Conservation (phyloP, 1,140 invertebrate genomes). For the Atta texana region DNA sequence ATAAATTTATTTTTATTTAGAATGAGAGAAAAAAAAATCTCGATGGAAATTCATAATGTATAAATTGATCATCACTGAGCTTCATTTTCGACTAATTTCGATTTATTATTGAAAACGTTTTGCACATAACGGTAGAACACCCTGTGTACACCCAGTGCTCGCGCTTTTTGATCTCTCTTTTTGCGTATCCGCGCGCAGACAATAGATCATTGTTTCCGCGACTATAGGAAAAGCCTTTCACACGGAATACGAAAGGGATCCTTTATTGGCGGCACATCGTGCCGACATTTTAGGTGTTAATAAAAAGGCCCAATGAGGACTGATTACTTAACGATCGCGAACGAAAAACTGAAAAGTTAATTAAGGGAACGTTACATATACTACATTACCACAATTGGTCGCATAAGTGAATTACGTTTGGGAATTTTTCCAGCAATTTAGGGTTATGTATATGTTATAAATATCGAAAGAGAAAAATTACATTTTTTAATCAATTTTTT, state of each 20-base stretch:
- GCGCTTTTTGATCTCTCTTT: constrained; percentile 60
- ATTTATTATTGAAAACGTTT: constrained; percentile 11
- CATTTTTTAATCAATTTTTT: background rate
- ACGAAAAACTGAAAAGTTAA: constrained; percentile 26
- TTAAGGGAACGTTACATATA: background rate
- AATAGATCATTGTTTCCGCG: constrained; percentile 63
- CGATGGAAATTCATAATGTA: background rate
- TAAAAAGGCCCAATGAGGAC: constrained; percentile 53
- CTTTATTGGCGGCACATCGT: constrained; percentile 46
- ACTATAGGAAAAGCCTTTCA: constrained; percentile 45
- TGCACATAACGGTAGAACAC: background rate
- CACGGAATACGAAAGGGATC: constrained; percentile 45
- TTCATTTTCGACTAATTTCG: constrained; percentile 3
- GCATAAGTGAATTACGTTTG: background rate
- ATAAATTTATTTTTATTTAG: background rate
- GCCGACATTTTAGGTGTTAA: constrained; percentile 26
- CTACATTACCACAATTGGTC: background rate
- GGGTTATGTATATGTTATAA: background rate
- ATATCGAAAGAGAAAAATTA: background rate
- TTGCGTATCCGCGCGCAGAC: constrained; percentile 51
- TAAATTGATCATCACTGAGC: background rate
- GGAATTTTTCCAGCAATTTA: background rate
- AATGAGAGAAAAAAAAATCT: background rate
- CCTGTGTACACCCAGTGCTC: constrained; percentile 23
- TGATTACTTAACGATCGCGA: constrained; percentile 39